phyloP scores from a whole-genome alignment of 2,888 invertebrate species.

The Osedax fenrisi region DNA sequence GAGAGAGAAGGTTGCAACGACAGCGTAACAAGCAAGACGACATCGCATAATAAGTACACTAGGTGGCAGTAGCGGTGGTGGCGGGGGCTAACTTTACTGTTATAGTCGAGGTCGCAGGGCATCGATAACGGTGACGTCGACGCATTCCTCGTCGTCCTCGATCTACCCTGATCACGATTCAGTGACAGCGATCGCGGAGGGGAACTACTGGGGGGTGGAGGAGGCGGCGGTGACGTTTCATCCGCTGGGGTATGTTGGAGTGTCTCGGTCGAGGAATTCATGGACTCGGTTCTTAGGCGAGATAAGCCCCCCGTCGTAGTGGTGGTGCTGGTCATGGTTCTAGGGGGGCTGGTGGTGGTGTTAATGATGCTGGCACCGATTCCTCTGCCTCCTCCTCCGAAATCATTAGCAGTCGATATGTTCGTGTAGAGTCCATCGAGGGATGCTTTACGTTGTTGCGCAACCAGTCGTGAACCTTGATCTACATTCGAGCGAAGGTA shows the following conservation, averaged over 20 bases:
- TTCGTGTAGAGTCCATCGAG: background rate
- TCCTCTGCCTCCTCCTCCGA: background rate
- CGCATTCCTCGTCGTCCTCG: background rate
- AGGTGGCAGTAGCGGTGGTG: too few species aligned
- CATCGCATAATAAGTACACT: too few species aligned
- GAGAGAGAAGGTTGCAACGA: too few species aligned
- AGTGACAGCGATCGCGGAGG: background rate
- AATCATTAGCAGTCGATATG: too few species aligned
- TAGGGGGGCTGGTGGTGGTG: too few species aligned
- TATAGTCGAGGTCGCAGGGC: background rate
- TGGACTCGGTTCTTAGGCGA: background rate
- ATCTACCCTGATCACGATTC: background rate
- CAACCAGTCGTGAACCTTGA: too few species aligned
- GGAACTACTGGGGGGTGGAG: background rate
- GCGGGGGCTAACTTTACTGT: background rate
- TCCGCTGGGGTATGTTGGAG: background rate
- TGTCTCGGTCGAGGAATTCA: background rate
- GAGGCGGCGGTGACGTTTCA: background rate
- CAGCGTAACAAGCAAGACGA: too few species aligned
- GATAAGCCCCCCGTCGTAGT: background rate
- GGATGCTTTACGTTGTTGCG: background rate
- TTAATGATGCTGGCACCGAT: background rate
- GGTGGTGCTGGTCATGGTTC: background rate
- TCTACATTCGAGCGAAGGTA: too few species aligned
- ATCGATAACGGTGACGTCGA: background rate